A percentile compares a stretch with the other conserved stretches of the same genome.
These are phyloP conservation scores for Dastarcus helophoroides DNA, from an alignment of 2,888 invertebrate genomes.

Conservation along the genomic window DNA sequence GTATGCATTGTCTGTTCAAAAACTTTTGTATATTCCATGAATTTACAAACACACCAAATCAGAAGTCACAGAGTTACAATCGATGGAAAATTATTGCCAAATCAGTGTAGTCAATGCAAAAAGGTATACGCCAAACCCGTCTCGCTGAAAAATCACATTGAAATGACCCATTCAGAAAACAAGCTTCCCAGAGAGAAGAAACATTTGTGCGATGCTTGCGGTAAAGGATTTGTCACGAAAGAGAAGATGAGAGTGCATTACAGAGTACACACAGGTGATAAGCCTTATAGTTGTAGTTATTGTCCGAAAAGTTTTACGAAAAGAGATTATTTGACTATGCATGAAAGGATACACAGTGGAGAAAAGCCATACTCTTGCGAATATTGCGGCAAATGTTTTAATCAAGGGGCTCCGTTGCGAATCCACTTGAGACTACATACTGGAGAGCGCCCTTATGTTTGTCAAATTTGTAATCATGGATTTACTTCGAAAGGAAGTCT, in stretches of 20 bases:
- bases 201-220: constrained; percentile 30
- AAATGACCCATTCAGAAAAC: constrained; percentile 24
- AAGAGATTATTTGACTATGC: constrained; percentile 21
- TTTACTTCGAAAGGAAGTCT: constrained; percentile 20
- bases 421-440: constrained; percentile 21
- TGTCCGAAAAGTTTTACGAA: constrained; percentile 25
- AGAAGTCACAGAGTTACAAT: constrained; percentile 30
- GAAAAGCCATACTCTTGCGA: constrained; percentile 25
- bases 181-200: constrained; percentile 23
- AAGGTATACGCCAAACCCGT: constrained; percentile 27
- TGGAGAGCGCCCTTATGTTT: constrained; percentile 22
- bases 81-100: constrained; percentile 35
- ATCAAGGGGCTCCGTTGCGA: constrained; percentile 19
- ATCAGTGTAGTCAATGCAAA: constrained; percentile 28
- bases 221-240: constrained; percentile 28
- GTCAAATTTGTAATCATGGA: constrained; percentile 21
- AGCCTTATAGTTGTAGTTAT: constrained; percentile 23
- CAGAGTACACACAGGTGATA: constrained; percentile 25
- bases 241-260: constrained; percentile 27
- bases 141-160: constrained; percentile 37
- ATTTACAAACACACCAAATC: constrained; percentile 26
- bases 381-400: constrained; percentile 23
- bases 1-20: constrained; percentile 43
- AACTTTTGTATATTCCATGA: constrained; percentile 39
- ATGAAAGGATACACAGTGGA: constrained; percentile 25